Base-by-base conservation (phyloP, 2,888 invertebrate genomes). In the Cosmorhoe ocellata region DNA sequence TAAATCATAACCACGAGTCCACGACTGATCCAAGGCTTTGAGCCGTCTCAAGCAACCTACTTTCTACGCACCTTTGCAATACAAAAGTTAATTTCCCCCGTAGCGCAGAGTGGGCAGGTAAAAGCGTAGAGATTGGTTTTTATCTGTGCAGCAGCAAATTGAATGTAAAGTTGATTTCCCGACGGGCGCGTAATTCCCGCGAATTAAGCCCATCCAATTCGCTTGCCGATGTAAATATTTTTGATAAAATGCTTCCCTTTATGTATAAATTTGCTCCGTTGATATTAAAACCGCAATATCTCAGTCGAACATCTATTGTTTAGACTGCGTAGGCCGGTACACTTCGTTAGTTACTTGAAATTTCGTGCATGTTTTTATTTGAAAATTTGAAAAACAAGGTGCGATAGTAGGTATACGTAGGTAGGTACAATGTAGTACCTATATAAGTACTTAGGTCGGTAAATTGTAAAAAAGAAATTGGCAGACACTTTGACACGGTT, bases 81-180 rank as follows among this genome's bases (percentile, higher is more conserved):
- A 45, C 31, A 31, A 18, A 34, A 30, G 51, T 39, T 50, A 57
- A 69, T 63, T 56, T 58, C 54, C 54, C 41, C 56, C 48, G 6
- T 7, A 18, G 18, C 5, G 18, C 52, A 39, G 53, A 38, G 26
- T 48, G 46, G 64, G 61, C 74, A 78, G 76, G 77, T 79, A 78
- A 74, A 75, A 76, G 72, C 74, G 74, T 76, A 72, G 79, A 84
- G 88, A 88, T 87, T 88, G 85, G 73, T 86, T 86, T 85, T 87
- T 83, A 84, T 83, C 84, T 79, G 85, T 80, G 84, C 84, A 77
- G 67, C 69, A 71, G 61, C 72, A 87, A 89, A 88, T 88, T 88
- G 87, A 84, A 88, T 89, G 85, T 83, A 85, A 89, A 89, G 88
- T 85, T 81, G 89, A 89, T 89, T 89, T 89, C 88, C 88, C 89